A percentile compares a stretch with the other conserved stretches of the same genome.
Conservation (phyloP, 64 coral and sea anemone genomes). For the Astreopora myriophthalma region DNA sequence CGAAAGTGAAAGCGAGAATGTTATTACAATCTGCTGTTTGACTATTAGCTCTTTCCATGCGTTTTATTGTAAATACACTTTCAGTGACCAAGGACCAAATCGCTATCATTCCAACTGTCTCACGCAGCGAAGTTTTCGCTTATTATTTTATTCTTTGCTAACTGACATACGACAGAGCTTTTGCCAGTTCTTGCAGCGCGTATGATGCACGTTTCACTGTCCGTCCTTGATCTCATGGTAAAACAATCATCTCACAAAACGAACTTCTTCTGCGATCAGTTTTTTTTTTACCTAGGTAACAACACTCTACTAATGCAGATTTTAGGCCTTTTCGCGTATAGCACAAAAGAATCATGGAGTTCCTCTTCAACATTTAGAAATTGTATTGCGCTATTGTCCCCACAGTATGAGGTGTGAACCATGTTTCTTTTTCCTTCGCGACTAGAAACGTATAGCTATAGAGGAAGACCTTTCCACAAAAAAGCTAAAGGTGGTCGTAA, state of each 20-base stretch:
- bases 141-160: not conserved
- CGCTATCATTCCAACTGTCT: not conserved
- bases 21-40: no score
- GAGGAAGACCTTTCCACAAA: not conserved
- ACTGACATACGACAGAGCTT: no score
- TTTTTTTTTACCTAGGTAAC: conserved; percentile 35
- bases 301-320: not conserved
- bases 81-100: not conserved
- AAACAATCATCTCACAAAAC: not conserved
- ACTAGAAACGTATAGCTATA: not conserved
- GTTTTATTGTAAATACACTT: not conserved
- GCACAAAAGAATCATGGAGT: conserved; percentile 15
- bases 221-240: not conserved
- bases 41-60: not conserved
- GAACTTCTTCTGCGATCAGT: conserved; percentile 48
- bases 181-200: no score
- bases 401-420: not conserved
- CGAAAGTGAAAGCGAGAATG: not conserved
- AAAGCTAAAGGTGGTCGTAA: not conserved
- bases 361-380: not conserved
- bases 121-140: not conserved
- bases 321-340: not conserved
- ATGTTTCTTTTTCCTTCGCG: not conserved
- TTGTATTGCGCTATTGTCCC: not conserved
- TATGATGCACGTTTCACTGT: not conserved